Evolutionary conservation across 2,888 invertebrate species (phyloP), one percentile per base, ranked within the genome.

Genomic region (Cryptocephalus primarius): DNA sequence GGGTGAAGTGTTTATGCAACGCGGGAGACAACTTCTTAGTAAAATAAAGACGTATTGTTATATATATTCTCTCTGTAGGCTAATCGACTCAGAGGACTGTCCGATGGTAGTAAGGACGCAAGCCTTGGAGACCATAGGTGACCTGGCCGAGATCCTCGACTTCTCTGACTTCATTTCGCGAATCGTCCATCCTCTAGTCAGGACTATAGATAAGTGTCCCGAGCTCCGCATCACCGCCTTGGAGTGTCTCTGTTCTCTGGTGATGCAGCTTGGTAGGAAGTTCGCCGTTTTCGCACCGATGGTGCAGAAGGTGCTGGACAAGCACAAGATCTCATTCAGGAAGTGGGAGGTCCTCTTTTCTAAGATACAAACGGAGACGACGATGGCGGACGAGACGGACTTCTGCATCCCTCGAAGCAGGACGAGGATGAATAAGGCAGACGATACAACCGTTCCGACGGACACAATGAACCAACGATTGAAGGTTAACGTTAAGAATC

Each of bases 231-330:
- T 75, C 3, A 80, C 83, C 2, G 92, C 91, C 0, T 90, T 96
- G 89, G 90, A 93, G 53, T 91, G 94, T 0, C 70, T 96, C 12
- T 88, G 90, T 60, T 85, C 92, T 0, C 70, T 96, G 46, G 83
- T 92, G 9, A 77, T 85, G 43, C 94, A 96, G 68, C 75, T 96
- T 50, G 93, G 93, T 1, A 81, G 85, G 49, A 92, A 93, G 62
- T 97, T 88, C 69, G 79, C 84, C 48, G 89, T 96, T 45, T 99
- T 96, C 64, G 85, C 93, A 55, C 91, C 93, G 0, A 76, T 95
- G 60, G 91, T 96, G 3, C 87, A 89, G 60, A 88, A 86, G 65
- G 84, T 90, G 0, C 75, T 92, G 47, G 71, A 72, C 0, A 88
- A 85, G 56, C 88, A 93, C 65, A 83, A 82, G 59, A 88, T 92